phyloP scores from a whole-genome alignment of 2,113 vertebrate species.

The Thunnus thynnus region DNA sequence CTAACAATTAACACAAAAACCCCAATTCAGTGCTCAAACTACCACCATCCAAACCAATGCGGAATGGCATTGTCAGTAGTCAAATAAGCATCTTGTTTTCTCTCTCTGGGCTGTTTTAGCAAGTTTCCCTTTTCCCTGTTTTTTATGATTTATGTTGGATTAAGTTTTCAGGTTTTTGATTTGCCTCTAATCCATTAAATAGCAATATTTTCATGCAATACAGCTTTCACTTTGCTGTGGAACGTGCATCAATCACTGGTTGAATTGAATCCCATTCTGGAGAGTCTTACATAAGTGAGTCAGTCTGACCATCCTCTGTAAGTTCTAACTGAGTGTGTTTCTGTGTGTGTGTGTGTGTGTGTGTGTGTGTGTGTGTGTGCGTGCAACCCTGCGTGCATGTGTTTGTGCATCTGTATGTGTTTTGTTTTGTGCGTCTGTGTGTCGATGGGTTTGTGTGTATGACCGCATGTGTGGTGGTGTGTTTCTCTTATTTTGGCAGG shows the following conservation, averaged over 20 bases:
- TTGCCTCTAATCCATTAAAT: slow-evolving; percentile 60
- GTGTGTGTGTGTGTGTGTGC: slow-evolving; percentile 17
- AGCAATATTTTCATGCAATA: slow-evolving; percentile 39
- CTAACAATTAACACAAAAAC: slow-evolving; percentile 74
- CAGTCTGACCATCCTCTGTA: slow-evolving; percentile 56
- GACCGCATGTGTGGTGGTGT: slow-evolving; percentile 37
- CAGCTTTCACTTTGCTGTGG: slow-evolving; percentile 46
- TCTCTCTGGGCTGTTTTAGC: slow-evolving; percentile 29
- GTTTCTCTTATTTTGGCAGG: slow-evolving; percentile 67
- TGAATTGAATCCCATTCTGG: slow-evolving; percentile 61
- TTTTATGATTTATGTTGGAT: slow-evolving; percentile 41
- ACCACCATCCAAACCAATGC: slow-evolving; percentile 65
- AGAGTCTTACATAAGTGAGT: slow-evolving; percentile 55
- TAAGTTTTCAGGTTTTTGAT: slow-evolving; percentile 58
- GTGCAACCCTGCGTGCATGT: neutral
- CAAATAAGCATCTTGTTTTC: slow-evolving; percentile 71
- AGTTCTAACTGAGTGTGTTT: slow-evolving; percentile 55
- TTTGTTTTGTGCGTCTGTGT: neutral
- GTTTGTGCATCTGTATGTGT: slow-evolving; percentile 1
- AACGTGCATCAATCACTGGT: slow-evolving; percentile 65
- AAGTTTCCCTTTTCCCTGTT: slow-evolving; percentile 10
- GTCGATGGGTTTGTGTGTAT: slow-evolving; percentile 1
- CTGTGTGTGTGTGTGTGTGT: slow-evolving; percentile 21
- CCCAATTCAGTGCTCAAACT: slow-evolving; percentile 63
- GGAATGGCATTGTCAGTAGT: slow-evolving; percentile 59